Percentiles rank a stretch among this genome's conserved stretches.
phyloP scores from a whole-genome alignment of 2,113 vertebrate species.

The Corapipo altera region DNA sequence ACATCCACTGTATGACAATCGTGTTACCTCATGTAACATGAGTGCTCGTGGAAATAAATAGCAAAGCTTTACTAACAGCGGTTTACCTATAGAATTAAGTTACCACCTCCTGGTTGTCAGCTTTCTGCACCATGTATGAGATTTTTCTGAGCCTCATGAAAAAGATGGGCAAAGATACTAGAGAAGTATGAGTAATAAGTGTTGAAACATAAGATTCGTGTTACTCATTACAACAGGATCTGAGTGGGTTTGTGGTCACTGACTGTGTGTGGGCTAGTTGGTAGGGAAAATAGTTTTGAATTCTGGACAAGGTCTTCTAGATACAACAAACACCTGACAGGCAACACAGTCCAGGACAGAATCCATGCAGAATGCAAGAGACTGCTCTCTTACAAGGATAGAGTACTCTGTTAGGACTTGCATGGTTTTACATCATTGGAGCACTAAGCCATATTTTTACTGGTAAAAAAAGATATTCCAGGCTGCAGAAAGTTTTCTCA shows the following conservation, averaged over 20 bases:
- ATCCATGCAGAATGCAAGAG: neutral
- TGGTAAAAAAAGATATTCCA: neutral
- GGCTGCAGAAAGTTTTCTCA: neutral
- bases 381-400: neutral
- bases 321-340: neutral
- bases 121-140: neutral
- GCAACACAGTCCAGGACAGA: neutral
- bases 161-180: neutral
- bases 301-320: neutral
- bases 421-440: neutral
- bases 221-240: neutral
- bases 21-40: neutral
- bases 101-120: neutral
- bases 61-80: neutral
- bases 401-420: neutral
- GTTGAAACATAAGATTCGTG: neutral
- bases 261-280: neutral
- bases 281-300: neutral
- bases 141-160: neutral
- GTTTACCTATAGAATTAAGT: neutral
- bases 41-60: neutral
- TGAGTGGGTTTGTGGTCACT: constrained; percentile 3
- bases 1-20: neutral
- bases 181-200: neutral
- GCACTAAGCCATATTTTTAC: neutral